Evolutionary conservation across 1,140 invertebrate genomes (phyloP).

Genomic region (Zaprionus ghesquierei): DNA sequence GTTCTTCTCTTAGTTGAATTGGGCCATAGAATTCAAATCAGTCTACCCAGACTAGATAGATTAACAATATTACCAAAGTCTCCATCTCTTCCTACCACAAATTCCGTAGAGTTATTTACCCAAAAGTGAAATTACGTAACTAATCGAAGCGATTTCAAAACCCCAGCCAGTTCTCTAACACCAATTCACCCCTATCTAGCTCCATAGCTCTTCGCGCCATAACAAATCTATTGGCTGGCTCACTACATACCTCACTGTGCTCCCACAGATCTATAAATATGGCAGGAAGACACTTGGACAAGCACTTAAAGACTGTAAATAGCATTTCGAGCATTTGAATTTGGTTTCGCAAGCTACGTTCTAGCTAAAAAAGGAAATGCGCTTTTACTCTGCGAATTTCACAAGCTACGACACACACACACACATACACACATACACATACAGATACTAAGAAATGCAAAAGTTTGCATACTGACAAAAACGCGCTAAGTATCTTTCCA

Average conservation of each 20-base stretch:
- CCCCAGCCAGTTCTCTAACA: no score
- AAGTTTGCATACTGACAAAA: slow-evolving; percentile 18
- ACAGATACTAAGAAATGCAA: slow-evolving; percentile 23
- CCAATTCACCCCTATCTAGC: not conserved
- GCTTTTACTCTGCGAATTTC: slow-evolving; percentile 27
- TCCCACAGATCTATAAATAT: not conserved
- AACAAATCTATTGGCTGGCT: not conserved
- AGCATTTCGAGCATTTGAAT: slow-evolving; percentile 30
- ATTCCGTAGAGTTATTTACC: no score
- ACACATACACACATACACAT: not conserved
- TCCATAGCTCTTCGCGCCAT: not conserved
- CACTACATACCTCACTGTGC: not conserved
- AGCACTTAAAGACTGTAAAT: slow-evolving; percentile 14
- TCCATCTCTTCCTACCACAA: no score
- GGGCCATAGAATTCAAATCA: no score
- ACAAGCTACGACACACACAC: slow-evolving; percentile 3
- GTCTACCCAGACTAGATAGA: accelerated
- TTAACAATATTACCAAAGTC: no score
- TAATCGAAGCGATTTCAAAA: no score
- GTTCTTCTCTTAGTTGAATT: no score
- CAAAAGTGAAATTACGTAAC: no score
- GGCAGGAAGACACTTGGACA: slow-evolving; percentile 7
- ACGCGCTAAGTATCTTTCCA: slow-evolving; percentile 35
- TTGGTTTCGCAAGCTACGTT: slow-evolving; percentile 20
- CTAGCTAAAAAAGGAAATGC: slow-evolving; percentile 41